Base-by-base conservation (phyloP, 2,888 invertebrate genomes). In the Mechanitis messenoides region DNA sequence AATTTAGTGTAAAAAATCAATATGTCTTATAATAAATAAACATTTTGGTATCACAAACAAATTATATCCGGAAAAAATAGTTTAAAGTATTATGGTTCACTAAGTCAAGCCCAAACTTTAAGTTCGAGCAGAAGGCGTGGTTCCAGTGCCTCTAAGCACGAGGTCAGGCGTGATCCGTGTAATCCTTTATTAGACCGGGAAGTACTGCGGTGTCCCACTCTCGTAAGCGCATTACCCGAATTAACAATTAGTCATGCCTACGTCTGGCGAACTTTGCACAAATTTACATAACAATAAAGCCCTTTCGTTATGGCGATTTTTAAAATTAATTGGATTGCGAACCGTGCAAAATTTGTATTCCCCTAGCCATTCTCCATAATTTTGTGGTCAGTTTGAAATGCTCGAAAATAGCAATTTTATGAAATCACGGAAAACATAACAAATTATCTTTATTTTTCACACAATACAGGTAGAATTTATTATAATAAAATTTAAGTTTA, bases 211-310 rank as follows among this genome's bases (percentile, higher is more conserved):
- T 75, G 75, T 78, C 76, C 80, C 80, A 73, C 79, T 78, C 76
- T 77, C 73, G 78, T 87, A 86, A 87, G 86, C 84, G 85, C 85
- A 88, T 90, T 88, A 87, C 74, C 78, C 82, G 87, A 87, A 89
- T 89, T 87, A 89, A 88, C 88, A 90, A 89, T 90, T 89, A 90
- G 89, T 85, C 90, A 87, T 84, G 88, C 85, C 87, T 81, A 81
- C 78, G 86, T 83, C 85, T 86, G 86, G 76, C 80, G 78, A 85
- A 88, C 86, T 89, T 88, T 85, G 85, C 87, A 80, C 84, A 84
- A 81, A 90, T 90, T 88, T 88, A 87, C 89, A 90, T 89, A 85
- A 90, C 89, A 90, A 90, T 87, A 84, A 83, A 81, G 81, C 85
- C 86, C 85, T 84, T 80, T 78, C 74, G 84, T 79, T 80, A 82